Percentiles rank a stretch among this genome's conserved stretches.
Conservation (phyloP, 2,888 invertebrate species). For the Dasypogon diadema region DNA sequence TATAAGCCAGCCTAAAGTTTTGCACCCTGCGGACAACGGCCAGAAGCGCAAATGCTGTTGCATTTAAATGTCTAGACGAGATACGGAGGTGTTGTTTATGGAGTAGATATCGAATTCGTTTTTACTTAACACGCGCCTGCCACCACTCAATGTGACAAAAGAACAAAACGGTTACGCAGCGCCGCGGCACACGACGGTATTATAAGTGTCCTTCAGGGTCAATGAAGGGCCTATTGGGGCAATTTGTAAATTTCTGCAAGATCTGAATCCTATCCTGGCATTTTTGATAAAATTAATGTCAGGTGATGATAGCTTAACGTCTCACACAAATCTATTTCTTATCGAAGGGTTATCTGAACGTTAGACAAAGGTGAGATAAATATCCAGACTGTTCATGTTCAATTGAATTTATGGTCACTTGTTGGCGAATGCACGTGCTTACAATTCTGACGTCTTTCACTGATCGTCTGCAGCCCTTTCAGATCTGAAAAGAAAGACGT, state of each 20-base stretch:
- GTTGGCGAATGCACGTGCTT: neutral
- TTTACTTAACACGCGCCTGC: constrained; percentile 53
- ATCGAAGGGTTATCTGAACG: constrained; percentile 7
- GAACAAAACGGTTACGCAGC: constrained; percentile 34
- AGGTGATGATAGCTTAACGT: constrained; percentile 41
- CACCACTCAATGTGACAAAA: constrained; percentile 41
- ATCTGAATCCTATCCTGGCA: constrained; percentile 15
- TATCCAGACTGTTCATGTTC: neutral
- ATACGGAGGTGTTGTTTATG: constrained; percentile 55
- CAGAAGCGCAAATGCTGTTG: constrained; percentile 45
- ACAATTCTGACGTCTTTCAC: too few relatives aligned
- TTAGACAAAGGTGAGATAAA: constrained; percentile 36
- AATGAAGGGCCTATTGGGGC: constrained; percentile 15
- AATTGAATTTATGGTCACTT: neutral
- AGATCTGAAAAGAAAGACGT: too few relatives aligned
- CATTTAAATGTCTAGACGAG: constrained; percentile 55
- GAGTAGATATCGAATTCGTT: constrained; percentile 55
- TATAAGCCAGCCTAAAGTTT: constrained; percentile 35
- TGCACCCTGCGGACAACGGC: constrained; percentile 45
- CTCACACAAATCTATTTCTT: constrained; percentile 9
- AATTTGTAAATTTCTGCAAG: constrained; percentile 6
- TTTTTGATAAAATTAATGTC: constrained; percentile 41
- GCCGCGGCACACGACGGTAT: constrained; percentile 37
- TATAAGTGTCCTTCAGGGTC: constrained; percentile 32
- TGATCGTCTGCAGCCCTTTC: too few relatives aligned